phyloP scores from a whole-genome alignment of 1,140 invertebrate genomes.

The Helicorthomorpha holstii region DNA sequence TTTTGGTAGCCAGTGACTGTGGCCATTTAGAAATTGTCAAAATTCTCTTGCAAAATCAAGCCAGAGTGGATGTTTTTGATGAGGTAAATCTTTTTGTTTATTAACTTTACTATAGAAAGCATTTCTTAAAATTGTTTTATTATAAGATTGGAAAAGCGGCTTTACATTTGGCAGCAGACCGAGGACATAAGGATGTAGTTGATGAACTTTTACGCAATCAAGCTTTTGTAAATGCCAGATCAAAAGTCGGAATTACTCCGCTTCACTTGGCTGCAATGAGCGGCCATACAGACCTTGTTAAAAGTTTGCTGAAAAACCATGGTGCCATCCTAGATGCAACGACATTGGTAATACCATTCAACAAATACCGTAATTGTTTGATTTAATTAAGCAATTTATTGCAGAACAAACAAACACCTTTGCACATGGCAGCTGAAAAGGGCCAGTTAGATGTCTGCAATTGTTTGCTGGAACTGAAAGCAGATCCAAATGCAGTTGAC shows the following conservation, averaged over 20 bases:
- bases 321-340: constrained; percentile 87
- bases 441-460: constrained; percentile 91
- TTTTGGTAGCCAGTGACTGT: constrained; percentile 64
- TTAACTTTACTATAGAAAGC: too few relatives aligned
- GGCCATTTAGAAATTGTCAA: constrained; percentile 57
- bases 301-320: constrained; percentile 81
- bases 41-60: constrained; percentile 72
- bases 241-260: constrained; percentile 58
- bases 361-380: not conserved
- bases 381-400: not conserved
- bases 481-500: constrained; percentile 91
- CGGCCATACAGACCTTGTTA: constrained; percentile 73
- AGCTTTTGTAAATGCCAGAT: constrained; percentile 82
- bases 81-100: too few relatives aligned
- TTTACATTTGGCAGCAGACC: constrained; percentile 85
- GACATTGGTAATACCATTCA: constrained; percentile 43
- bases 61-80: constrained; percentile 96
- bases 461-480: constrained; percentile 80
- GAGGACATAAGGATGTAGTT: constrained; percentile 74
- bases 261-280: constrained; percentile 71
- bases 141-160: constrained; percentile 59
- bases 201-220: constrained; percentile 89
- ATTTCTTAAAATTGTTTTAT: not conserved
- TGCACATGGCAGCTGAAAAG: constrained; percentile 55
- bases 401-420: constrained; percentile 34